These are phyloP conservation scores for Heloderma charlesbogerti DNA, from an alignment of 2,113 vertebrate genomes.

Conservation along the genomic window DNA sequence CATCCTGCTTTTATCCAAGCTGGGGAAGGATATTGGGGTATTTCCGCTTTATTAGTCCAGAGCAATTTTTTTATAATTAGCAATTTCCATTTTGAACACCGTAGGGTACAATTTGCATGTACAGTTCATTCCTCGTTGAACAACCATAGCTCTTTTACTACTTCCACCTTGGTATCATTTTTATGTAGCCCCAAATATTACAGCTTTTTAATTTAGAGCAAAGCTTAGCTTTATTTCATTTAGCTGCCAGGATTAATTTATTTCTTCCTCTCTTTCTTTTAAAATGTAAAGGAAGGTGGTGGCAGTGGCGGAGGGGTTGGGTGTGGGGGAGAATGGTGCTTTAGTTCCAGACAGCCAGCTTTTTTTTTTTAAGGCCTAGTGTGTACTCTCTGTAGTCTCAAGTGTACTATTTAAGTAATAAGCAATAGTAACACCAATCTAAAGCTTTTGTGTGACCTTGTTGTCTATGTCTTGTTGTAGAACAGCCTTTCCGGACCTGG, in stretches of 20 bases:
- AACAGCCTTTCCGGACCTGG: not conserved
- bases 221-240: slow-evolving; percentile 20
- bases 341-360: not conserved
- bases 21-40: slow-evolving; percentile 3
- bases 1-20: not conserved
- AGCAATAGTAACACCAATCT: not conserved
- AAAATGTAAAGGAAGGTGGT: not conserved
- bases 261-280: not conserved
- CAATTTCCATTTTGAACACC: slow-evolving; percentile 36
- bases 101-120: slow-evolving; percentile 23
- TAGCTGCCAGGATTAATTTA: slow-evolving; percentile 37
- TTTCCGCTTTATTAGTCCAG: slow-evolving; percentile 30
- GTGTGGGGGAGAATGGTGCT: too few relatives aligned
- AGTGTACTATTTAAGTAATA: not conserved
- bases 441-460: not conserved
- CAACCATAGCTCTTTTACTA: not conserved
- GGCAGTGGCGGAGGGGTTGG: too few relatives aligned
- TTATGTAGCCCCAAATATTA: slow-evolving; percentile 22
- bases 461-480: not conserved
- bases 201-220: slow-evolving; percentile 20
- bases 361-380: not conserved
- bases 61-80: slow-evolving; percentile 49
- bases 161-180: slow-evolving; percentile 33
- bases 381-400: not conserved
- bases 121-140: slow-evolving; percentile 19